Conservation (phyloP, 2,113 vertebrate genomes). For the Pelmatolapia mariae region DNA sequence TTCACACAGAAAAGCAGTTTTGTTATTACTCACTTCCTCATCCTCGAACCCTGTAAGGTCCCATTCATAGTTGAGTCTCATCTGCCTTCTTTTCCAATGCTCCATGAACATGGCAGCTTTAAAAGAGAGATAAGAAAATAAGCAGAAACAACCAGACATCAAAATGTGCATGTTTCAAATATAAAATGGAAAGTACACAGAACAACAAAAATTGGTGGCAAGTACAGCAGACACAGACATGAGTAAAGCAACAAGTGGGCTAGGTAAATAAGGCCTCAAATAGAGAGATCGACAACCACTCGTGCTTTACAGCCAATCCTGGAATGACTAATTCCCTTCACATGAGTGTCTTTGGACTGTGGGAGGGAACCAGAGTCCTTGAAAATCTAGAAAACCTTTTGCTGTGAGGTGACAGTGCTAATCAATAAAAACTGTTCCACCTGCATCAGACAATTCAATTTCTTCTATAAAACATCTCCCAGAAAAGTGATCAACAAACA, state of each 20-base stretch:
- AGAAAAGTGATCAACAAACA: not conserved
- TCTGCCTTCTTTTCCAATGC: conserved; percentile 98
- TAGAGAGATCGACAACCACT: not conserved
- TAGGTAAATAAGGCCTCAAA: not conserved
- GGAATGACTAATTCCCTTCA: not conserved
- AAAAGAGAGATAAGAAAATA: not conserved
- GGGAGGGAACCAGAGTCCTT: not conserved
- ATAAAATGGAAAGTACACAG: not conserved
- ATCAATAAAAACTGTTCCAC: not conserved
- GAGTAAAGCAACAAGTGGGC: not conserved
- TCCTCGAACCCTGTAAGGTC: conserved; percentile 98
- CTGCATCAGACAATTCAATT: not conserved
- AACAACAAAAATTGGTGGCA: not conserved
- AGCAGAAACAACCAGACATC: not conserved
- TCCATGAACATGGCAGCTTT: conserved; percentile 98
- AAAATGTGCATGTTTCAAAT: not conserved
- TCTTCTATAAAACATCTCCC: not conserved
- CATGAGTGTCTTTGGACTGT: not conserved
- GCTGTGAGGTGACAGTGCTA: not conserved
- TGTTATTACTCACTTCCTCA: conserved; percentile 82
- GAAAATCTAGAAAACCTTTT: not conserved
- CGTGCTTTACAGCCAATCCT: not conserved
- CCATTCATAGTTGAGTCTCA: conserved; percentile 96
- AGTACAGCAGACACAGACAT: not conserved
- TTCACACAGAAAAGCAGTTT: not conserved